Evolutionary conservation across 2,113 vertebrate genomes (phyloP), one percentile per base, ranked within the genome.

Genomic region (Calypte anna): DNA sequence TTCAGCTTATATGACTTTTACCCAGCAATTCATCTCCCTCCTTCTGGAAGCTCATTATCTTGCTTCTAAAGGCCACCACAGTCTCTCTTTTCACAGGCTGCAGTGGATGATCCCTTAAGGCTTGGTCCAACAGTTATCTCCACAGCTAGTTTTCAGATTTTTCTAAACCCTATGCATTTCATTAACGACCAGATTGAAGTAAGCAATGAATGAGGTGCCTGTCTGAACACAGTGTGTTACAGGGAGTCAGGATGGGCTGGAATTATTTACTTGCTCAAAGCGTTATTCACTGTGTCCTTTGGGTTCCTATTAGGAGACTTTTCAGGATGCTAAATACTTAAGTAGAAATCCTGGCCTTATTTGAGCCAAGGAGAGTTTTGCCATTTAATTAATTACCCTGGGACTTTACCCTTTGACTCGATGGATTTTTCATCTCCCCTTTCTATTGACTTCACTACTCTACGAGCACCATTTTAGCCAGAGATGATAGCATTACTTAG

Each of bases 401-500:
- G 69, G 93, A 96, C 90, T 96, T 82, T 86, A 76, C 90, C 73
- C 74, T 94, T 90, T 94, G 82, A 70, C 90, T 95, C 82, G 10
- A 83, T 96, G 94, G 93, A 94, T 96, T 96, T 96, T 93, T 95
- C 92, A 79, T 94, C 93, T 96, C 90, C 86, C 80, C 80, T 68
- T 88, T 94, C 80, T 96, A 92, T 95, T 97, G 95, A 96, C 88
- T 97, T 69, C 79, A 19, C 90, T 94, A 62, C 82, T 95, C 76
- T 30, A 66, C 2, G 7, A 76, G 93, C 92, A 91, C 54, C 80
- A 50, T 97, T 96, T 95, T 70, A 95, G 82, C 57, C 90, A 88
- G 92, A 86, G 90, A 90, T 82, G 86, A 94, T 93, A 86, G 76
- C 92, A 78, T 96, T 94, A 94, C 82, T 93, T 90, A 78, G 90